Evolutionary conservation across 1,140 invertebrate species (phyloP).

Genomic region (Nymphalis io): DNA sequence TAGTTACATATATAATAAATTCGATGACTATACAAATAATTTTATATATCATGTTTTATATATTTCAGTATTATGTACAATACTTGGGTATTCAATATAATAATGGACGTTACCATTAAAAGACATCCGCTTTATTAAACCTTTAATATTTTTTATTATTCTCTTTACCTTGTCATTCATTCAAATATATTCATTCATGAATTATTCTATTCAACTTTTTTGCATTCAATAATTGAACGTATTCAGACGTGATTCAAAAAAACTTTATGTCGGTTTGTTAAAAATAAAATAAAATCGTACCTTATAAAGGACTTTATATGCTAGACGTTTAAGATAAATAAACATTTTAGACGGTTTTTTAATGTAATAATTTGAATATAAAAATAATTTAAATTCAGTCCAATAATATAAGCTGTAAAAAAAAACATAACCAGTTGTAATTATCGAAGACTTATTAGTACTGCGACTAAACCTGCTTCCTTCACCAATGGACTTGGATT

Average conservation of each 20-base stretch:
- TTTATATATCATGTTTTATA: too few species aligned
- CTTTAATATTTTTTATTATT: slow-evolving; percentile 1
- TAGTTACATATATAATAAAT: too few species aligned
- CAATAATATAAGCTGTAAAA: too few species aligned
- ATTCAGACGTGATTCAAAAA: slow-evolving; percentile 15
- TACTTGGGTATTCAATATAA: not conserved
- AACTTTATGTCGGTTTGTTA: not conserved
- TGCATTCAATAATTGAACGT: slow-evolving; percentile 11
- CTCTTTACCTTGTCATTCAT: slow-evolving; percentile 14
- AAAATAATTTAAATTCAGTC: too few species aligned
- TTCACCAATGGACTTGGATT: too few species aligned
- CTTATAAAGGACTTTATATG: not conserved
- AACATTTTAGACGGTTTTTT: too few species aligned
- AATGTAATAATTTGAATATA: too few species aligned
- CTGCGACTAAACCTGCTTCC: too few species aligned
- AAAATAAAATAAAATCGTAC: not conserved
- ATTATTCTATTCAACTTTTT: slow-evolving; percentile 18
- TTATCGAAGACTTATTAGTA: too few species aligned
- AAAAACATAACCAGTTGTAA: too few species aligned
- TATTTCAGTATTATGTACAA: too few species aligned
- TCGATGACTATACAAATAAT: too few species aligned
- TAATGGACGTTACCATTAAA: not conserved
- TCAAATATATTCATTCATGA: slow-evolving; percentile 23
- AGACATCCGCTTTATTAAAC: slow-evolving; percentile 20
- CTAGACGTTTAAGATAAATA: not conserved